Conservation (phyloP, 2,113 vertebrate species). For the Notothenia rossii region DNA sequence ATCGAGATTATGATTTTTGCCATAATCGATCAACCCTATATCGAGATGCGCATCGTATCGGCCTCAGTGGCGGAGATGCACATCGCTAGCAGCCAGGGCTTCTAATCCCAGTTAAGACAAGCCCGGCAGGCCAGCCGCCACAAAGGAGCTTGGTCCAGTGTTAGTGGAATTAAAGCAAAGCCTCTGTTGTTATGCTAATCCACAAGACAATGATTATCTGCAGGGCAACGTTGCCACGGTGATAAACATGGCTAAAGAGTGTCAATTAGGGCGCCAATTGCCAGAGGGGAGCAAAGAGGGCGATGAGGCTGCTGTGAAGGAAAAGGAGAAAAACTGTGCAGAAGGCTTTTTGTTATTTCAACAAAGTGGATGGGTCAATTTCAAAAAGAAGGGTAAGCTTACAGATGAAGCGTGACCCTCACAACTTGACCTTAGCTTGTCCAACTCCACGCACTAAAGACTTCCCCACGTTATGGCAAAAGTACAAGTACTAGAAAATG, state of each 20-base stretch:
- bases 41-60: too few species aligned
- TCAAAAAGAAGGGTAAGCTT: constrained; percentile 27
- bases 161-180: constrained; percentile 81
- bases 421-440: constrained; percentile 32
- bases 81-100: constrained; percentile 14
- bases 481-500: constrained; percentile 20
- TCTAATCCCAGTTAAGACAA: constrained; percentile 79
- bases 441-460: constrained; percentile 36
- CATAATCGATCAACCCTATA: too few species aligned
- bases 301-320: constrained; percentile 20
- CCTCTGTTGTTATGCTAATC: constrained; percentile 82
- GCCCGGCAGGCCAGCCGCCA: constrained; percentile 61
- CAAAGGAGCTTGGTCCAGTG: constrained; percentile 75
- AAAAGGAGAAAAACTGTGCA: not conserved
- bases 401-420: constrained; percentile 41
- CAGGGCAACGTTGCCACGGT: constrained; percentile 70
- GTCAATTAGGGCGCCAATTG: constrained; percentile 72
- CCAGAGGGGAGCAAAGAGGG: constrained; percentile 55
- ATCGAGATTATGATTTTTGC: too few species aligned
- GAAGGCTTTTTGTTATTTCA: constrained; percentile 51
- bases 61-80: too few species aligned
- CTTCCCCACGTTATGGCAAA: constrained; percentile 25
- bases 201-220: constrained; percentile 80
- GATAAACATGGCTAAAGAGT: constrained; percentile 78
- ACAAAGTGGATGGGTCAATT: constrained; percentile 27